Evolutionary conservation across 2,888 invertebrate genomes (phyloP).

Genomic region (Pyrrhia umbra): DNA sequence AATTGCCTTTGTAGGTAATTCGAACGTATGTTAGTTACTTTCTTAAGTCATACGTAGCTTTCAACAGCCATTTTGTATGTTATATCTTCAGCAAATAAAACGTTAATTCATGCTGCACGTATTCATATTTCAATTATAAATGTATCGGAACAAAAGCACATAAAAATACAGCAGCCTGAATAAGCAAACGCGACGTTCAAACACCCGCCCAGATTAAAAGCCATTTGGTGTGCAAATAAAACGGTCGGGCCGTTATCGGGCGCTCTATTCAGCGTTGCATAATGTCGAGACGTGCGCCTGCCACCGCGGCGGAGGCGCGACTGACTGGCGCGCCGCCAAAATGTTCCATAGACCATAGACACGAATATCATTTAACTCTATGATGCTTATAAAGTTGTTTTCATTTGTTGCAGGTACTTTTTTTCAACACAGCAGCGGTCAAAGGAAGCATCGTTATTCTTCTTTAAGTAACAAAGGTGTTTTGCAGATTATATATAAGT

Average conservation of each 20-base stretch:
- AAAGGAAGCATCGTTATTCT: slow-evolving; percentile 1
- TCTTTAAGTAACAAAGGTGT: slow-evolving; percentile 33
- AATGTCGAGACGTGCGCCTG: slow-evolving; percentile 49
- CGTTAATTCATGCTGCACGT: not conserved
- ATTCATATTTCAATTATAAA: not conserved
- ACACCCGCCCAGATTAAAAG: slow-evolving; percentile 39
- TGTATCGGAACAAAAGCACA: not conserved
- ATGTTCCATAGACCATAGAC: slow-evolving; percentile 41
- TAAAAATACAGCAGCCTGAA: not conserved
- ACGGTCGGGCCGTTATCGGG: slow-evolving; percentile 38
- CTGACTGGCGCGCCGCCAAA: slow-evolving; percentile 62
- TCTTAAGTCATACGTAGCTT: not conserved
- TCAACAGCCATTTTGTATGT: not conserved
- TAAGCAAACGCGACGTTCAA: slow-evolving; percentile 19
- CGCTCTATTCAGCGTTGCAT: slow-evolving; percentile 41
- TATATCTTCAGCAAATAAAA: not conserved
- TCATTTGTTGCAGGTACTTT: slow-evolving; percentile 64
- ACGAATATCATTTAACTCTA: slow-evolving; percentile 55
- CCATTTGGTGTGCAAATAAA: slow-evolving; percentile 53
- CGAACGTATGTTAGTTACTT: not conserved
- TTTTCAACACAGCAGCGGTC: slow-evolving; percentile 19
- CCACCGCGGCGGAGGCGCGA: slow-evolving; percentile 35
- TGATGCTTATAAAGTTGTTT: slow-evolving; percentile 45
- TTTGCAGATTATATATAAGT: not conserved
- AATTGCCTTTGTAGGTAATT: slow-evolving; percentile 1